These are phyloP conservation scores for Canis aureus DNA, from an alignment of 2,113 vertebrate species.

Conservation along the genomic window DNA sequence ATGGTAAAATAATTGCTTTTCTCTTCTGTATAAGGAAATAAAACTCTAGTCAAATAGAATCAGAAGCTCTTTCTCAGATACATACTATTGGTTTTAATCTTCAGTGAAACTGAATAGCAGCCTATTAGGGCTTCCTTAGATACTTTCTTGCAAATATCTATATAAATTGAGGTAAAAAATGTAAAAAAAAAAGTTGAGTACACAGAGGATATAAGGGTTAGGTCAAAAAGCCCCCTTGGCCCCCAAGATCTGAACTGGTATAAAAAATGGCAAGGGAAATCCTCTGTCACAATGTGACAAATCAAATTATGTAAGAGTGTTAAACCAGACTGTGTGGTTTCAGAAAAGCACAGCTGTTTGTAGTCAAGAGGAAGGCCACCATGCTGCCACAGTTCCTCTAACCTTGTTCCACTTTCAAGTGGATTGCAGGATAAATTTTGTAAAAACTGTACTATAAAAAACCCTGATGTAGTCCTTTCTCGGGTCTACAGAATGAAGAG, in stretches of 20 bases:
- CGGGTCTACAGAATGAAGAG: conserved; percentile 75
- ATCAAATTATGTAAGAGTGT: conserved; percentile 16
- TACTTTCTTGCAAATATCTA: not conserved
- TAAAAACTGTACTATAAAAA: conserved; percentile 75
- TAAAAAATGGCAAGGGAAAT: conserved; percentile 62
- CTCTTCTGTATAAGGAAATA: conserved; percentile 31
- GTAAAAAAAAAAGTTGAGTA: not conserved
- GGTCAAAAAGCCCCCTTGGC: not conserved
- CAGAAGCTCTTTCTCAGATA: not conserved
- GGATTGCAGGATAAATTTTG: conserved; percentile 66
- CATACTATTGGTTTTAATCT: not conserved
- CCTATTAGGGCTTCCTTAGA: not conserved
- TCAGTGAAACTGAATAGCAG: not conserved
- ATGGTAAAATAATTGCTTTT: not conserved
- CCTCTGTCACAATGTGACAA: conserved; percentile 37
- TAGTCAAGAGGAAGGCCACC: conserved; percentile 54
- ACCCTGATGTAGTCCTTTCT: conserved; percentile 72
- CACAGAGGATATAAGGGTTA: not conserved
- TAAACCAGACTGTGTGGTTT: not conserved
- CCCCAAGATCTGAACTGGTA: not conserved
- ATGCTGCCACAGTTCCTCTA: conserved; percentile 41
- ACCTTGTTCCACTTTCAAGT: conserved; percentile 66
- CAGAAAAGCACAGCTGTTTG: conserved; percentile 71
- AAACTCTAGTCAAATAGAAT: conserved; percentile 23
- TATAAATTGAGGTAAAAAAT: not conserved